Conservation (phyloP, 2,113 vertebrate species). For the Acanthisitta chloris region DNA sequence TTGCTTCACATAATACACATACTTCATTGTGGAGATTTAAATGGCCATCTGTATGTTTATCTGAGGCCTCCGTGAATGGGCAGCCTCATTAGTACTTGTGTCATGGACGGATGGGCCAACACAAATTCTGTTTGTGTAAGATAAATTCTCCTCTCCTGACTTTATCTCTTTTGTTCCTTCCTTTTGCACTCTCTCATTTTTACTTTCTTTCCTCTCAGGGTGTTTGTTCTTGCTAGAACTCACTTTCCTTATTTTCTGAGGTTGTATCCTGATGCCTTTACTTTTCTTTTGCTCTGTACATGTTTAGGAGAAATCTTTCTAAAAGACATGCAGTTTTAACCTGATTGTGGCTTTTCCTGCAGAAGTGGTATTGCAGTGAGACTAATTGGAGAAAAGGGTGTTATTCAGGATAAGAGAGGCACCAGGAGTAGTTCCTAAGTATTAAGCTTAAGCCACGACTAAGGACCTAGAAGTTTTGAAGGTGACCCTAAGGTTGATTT, state of each 20-base stretch:
- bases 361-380: neutral
- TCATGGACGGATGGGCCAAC: conserved; percentile 19
- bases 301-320: neutral
- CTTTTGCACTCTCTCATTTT: neutral
- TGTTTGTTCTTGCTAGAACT: neutral
- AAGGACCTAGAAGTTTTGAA: neutral
- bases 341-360: neutral
- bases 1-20: neutral
- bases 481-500: neutral
- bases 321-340: neutral
- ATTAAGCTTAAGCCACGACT: neutral
- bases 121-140: conserved; percentile 45
- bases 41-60: conserved; percentile 40
- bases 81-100: conserved; percentile 44
- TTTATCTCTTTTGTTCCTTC: conserved; percentile 7
- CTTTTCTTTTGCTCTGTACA: neutral
- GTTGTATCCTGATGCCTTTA: neutral
- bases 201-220: neutral
- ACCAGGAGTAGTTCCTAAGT: neutral
- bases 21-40: conserved; percentile 26
- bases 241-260: neutral
- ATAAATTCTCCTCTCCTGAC: conserved; percentile 21
- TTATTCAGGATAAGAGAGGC: neutral
- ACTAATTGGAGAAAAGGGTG: neutral
- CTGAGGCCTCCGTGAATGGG: neutral